Base-by-base conservation (phyloP, 2,797 vertebrate genomes). In the Kryptopterus vitreolus region DNA sequence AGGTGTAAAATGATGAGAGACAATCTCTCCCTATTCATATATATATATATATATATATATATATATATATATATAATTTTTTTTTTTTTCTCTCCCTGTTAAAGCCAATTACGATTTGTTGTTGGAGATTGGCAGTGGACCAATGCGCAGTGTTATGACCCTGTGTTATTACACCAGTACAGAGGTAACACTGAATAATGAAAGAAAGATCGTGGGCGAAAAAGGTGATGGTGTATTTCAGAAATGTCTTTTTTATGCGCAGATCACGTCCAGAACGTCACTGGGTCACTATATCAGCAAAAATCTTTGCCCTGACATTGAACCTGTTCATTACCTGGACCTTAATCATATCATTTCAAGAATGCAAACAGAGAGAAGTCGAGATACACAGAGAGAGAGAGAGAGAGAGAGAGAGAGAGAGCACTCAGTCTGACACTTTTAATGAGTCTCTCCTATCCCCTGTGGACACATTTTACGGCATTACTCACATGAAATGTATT, bases 401-500 rank as follows among this genome's bases (percentile, higher is more conserved):
- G 38, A 43, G 38, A 43, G 38, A 43, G 38, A 43, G 38, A 43
- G 38, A 43, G 38, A 43, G 38, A 43, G 38, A 43, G 38, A 43
- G 38, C 59, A 31, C 6, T 74, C n/a, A 13, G 33, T 65, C 29
- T 15, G 55, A 35, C 52, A 50, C 48, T 68, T 68, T 80, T 66
- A 53, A 80, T 74, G 50, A 52, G 26, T 50, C 50, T n/a, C 52
- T 33, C 59, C 61, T 33, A 10, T 16, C 18, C 52, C 4, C 9
- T 2, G 13, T 9, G 35, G 35, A 57, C 18, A 55, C 48, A 80
- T 74, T 58, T 66, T 48, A 31, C 38, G 11, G 26, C 29, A 33
- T 7, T 26, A 43, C 72, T 61, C 55, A 59, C 46, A 75, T 55
- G 26, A 71, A 71, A 52, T 18, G 68, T 70, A 70, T 52, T 52